phyloP scores from a whole-genome alignment of 2,888 invertebrate species.

The Palloptera scutellata region DNA sequence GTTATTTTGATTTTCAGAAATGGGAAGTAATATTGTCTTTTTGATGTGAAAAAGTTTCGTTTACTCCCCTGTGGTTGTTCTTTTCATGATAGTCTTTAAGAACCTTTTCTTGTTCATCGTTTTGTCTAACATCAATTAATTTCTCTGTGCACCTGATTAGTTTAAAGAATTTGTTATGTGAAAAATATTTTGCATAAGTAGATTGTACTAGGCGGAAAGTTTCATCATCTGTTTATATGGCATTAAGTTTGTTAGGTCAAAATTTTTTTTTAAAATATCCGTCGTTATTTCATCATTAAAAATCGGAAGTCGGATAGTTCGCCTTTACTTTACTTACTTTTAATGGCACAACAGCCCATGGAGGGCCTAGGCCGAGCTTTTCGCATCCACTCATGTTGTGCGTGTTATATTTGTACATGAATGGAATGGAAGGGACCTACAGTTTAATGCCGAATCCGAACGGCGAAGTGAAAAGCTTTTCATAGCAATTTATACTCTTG shows the following conservation, averaged over 20 bases:
- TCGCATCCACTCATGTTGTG: too few species aligned
- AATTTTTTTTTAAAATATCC: constrained; percentile 30
- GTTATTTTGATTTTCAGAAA: constrained; percentile 34
- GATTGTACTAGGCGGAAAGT: constrained; percentile 5
- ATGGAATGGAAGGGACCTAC: too few species aligned
- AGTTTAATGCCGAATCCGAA: too few species aligned
- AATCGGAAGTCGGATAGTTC: constrained; percentile 29
- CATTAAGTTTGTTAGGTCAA: constrained; percentile 31
- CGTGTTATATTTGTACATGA: too few species aligned
- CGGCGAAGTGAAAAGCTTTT: too few species aligned
- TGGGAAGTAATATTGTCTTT: constrained; percentile 26
- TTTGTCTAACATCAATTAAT: constrained; percentile 32
- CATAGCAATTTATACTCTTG: too few species aligned
- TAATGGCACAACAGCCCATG: too few species aligned
- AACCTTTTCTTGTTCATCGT: constrained; percentile 38
- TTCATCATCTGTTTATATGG: constrained; percentile 25
- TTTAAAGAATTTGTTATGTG: background rate
- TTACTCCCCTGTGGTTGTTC: constrained; percentile 35
- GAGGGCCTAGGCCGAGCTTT: too few species aligned
- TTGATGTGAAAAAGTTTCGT: constrained; percentile 33
- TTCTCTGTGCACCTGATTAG: constrained; percentile 32
- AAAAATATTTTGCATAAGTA: background rate
- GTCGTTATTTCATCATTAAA: constrained; percentile 27
- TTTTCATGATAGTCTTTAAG: constrained; percentile 35
- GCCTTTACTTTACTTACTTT: too few species aligned